Evolutionary conservation across 2,797 vertebrate genomes (phyloP), one percentile per base, ranked within the genome.

Genomic region (Pterois miles): DNA sequence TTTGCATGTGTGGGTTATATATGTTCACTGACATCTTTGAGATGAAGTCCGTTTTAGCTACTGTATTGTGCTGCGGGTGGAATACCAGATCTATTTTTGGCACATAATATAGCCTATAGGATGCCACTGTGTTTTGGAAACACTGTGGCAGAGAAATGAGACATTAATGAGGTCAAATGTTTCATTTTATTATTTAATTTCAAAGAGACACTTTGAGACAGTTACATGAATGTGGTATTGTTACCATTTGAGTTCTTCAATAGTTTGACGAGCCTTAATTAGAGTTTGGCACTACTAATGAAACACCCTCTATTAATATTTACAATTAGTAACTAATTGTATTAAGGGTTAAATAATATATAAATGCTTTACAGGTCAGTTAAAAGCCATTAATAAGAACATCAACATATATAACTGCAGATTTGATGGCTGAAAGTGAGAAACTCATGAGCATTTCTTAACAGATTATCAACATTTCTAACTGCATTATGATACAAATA

Each of bases 81-180:
- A 71, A 78, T 80, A 59, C 65, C 63, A 50, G 53, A 77, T 69
- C 77, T 90, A 84, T 87, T 88, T 23, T 50, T 36, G 76, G 75
- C n/a, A 38, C 68, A n/a, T 34, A 50, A 52, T 18, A 46, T 43
- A 40, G 63, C 31, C 58, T 60, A 11, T 52, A 75, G 53, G 65
- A 54, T 48, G 62, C 50, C 54, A 34, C 16, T 2, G 38, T 74
- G 64, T 59, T 81, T 50, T 80, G 63, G 74, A 77, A 75, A 75
- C 43, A 71, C 9, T 27, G 34, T 5, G 20, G 46, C 11, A 23
- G 33, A 56, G 16, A 8, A 57, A 33, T 54, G 20, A 65, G 22
- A 52, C 18, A 31, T 22, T 2, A 70, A 66, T 50, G 0, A 8
- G 53, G 57, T 76, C 22, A 81, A 36, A 7, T 38, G 16, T 52